Base-by-base conservation (phyloP, 2,797 vertebrate species). In the Ceyx erithaca region DNA sequence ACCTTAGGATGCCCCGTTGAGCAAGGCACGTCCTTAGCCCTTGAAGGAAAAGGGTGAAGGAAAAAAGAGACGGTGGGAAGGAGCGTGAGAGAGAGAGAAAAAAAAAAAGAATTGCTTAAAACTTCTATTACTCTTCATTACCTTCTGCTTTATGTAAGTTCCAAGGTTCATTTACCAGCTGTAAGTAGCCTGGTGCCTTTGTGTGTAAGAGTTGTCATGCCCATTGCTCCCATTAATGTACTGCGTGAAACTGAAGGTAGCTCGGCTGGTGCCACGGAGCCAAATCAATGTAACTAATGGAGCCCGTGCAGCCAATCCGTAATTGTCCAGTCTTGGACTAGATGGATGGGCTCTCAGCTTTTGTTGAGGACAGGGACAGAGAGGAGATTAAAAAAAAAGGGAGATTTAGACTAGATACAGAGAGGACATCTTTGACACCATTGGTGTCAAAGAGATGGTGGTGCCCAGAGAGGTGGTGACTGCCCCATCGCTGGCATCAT, bases 91-190 rank as follows among this genome's bases (percentile, higher is more conserved):
- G 15, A 58, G 55, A 40, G 30, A 15, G 17, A 52, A 43, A n/a
- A 9, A 10, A 6, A 6, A 82, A 82, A 95, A n/a, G 6, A 78
- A 92, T 93, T 51, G 26, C 76, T 93, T 68, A 49, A 93, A 89
- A 71, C 54, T 89, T 51, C 84, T 58, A 61, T 80, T 92, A 51
- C 49, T 95, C 90, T 93, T 95, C 93, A 93, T 92, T 90, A 93
- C 76, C 79, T 94, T 83, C 75, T 75, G 84, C 81, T 92, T 90
- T 87, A 75, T 93, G 89, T 33, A 19, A 87, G 86, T 78, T 80
- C 81, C 90, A 94, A 87, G 95, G 93, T 75, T 93, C 95, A 90
- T 90, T 89, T 95, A 90, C 45, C 94, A 82, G 92, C 93, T 87
- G 71, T 83, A 87, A 95, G 93, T 71, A 80, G 77, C 77, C 91